Conservation (phyloP, 2,113 vertebrate species). For the Eulacestoma nigropectus region DNA sequence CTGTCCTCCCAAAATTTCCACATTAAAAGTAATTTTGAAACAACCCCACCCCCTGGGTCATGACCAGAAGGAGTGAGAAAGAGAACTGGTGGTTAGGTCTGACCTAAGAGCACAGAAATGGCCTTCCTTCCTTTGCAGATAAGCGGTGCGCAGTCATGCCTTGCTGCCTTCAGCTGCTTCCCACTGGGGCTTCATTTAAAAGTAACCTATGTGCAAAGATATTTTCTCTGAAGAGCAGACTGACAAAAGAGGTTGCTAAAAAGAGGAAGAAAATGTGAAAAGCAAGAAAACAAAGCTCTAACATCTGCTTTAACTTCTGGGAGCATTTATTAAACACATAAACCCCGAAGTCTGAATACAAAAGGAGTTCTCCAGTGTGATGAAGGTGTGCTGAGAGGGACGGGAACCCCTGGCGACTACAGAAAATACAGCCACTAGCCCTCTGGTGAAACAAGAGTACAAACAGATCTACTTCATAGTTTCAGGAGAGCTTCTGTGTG, state of each 20-base stretch:
- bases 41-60: fast-evolving
- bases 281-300: background rate
- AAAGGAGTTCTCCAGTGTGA: background rate
- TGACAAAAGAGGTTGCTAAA: background rate
- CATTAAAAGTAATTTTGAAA: background rate
- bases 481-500: background rate
- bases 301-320: background rate
- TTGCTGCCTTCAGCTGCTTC: background rate
- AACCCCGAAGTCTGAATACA: background rate
- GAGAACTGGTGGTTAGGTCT: background rate
- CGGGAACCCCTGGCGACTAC: no score
- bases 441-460: background rate
- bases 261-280: background rate
- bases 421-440: background rate
- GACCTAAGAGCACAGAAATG: background rate
- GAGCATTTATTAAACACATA: background rate
- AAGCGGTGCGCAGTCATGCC: background rate
- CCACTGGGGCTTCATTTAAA: background rate
- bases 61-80: background rate
- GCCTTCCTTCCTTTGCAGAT: background rate
- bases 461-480: background rate
- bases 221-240: background rate
- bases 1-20: background rate
- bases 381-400: background rate
- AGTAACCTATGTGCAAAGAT: background rate